Evolutionary conservation across 2,888 invertebrate genomes (phyloP), one percentile per base, ranked within the genome.

Genomic region (Cybosia mesomella): DNA sequence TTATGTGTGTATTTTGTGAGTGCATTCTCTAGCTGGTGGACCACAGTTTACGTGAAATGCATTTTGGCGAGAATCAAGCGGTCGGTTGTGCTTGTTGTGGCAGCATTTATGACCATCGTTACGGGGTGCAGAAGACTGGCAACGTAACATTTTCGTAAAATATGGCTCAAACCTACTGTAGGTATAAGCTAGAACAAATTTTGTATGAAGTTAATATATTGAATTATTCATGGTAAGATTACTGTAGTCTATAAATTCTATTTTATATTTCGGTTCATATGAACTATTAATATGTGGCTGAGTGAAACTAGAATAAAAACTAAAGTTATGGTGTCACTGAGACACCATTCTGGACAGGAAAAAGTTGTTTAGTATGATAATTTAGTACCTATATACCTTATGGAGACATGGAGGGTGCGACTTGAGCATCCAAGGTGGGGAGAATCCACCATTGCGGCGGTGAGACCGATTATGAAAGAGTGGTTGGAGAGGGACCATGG

Each of bases 71-170:
- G 68, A 70, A 57, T 59, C 55, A 64, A 70, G 70, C 64, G 64
- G 70, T 60, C 57, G 36, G 55, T 36, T 39, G 57, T 43, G 57
- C 59, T 64, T 66, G 66, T 70, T 67, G 57, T n/a, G 28, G 22
- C 53, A 55, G 39, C 63, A 59, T 66, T 70, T 66, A 70, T 64
- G 54, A 60, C 64, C 57, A 3, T 49, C 63, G 69, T 70, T 66
- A 66, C 24, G 24, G 66, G 39, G 54, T 66, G 39, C 54, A 34
- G 59, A 64, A 59, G 34, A 61, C 8, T 57, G 34, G 63, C 13
- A 49, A 22, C 24, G 49, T 58, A 32, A 43, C 43, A 15, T 34
- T 57, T 49, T 22, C 53, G 15, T 49, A 62, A 53, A 67, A 57
- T 66, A 49, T 61, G 28, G 66, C 18, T 24, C 24, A 36, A 58